Percentiles rank a stretch among this genome's conserved stretches.
Evolutionary conservation across 2,113 vertebrate species (phyloP).

Genomic region (Ophthalmolycus amberensis): DNA sequence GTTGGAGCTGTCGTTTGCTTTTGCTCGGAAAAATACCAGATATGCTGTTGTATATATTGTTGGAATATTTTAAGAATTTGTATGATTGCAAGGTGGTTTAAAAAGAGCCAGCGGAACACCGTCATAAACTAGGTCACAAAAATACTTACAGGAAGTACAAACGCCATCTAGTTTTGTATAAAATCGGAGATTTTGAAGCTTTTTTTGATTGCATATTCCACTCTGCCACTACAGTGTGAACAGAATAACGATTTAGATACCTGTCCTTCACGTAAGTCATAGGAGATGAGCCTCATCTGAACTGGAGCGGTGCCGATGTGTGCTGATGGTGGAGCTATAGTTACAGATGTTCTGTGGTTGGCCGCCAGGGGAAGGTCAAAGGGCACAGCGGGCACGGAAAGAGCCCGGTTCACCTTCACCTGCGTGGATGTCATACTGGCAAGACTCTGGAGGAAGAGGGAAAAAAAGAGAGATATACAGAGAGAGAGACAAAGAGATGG

Average conservation of each 20-base stretch:
- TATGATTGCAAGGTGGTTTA: slow-evolving; percentile 13
- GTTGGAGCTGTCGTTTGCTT: slow-evolving; percentile 11
- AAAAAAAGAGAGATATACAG: neutral
- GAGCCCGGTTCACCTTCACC: slow-evolving; percentile 88
- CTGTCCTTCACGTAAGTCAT: slow-evolving; percentile 92
- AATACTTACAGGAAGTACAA: slow-evolving; percentile 16
- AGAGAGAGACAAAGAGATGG: neutral
- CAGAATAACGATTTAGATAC: slow-evolving; percentile 72
- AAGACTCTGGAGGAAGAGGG: slow-evolving; percentile 81
- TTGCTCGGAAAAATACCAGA: slow-evolving; percentile 9
- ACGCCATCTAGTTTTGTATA: neutral
- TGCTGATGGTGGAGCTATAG: slow-evolving; percentile 86
- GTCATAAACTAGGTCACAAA: slow-evolving; percentile 41
- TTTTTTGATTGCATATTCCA: slow-evolving; percentile 17
- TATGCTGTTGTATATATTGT: slow-evolving; percentile 18
- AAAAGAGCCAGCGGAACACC: slow-evolving; percentile 8
- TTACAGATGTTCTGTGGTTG: slow-evolving; percentile 83
- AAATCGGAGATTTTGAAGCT: neutral
- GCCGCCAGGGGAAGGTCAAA: slow-evolving; percentile 87
- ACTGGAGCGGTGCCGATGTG: slow-evolving; percentile 86
- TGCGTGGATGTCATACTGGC: slow-evolving; percentile 88
- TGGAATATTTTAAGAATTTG: slow-evolving; percentile 21
- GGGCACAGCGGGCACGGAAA: slow-evolving; percentile 85
- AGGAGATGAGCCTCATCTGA: slow-evolving; percentile 91
- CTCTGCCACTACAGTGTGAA: slow-evolving; percentile 3